Percentiles rank a stretch among this genome's conserved stretches.
Evolutionary conservation across 2,888 invertebrate genomes (phyloP).

Genomic region (Polydrusus tereticollis): DNA sequence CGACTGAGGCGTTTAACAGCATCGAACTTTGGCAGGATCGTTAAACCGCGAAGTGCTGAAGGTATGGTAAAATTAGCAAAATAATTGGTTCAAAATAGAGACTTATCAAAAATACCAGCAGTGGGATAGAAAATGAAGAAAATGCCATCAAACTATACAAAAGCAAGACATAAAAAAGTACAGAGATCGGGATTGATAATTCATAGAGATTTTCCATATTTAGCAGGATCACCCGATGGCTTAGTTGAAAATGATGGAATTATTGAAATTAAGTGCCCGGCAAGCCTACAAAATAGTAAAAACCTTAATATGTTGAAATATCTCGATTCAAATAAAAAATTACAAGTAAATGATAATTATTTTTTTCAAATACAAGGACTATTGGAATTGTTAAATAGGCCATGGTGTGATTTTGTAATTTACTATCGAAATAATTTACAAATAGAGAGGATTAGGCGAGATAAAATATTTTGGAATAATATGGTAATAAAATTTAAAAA

Average conservation of each 20-base stretch:
- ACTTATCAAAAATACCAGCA: background rate
- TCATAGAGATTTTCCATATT: background rate
- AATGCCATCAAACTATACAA: background rate
- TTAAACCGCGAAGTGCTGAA: background rate
- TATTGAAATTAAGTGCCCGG: conserved; percentile 5
- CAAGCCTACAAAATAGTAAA: background rate
- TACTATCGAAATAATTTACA: background rate
- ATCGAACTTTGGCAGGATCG: conserved; percentile 3
- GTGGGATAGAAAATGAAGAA: conserved; percentile 14
- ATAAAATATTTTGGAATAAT: background rate
- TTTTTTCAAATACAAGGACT: conserved; percentile 5
- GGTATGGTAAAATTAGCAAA: background rate
- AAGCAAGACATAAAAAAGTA: background rate
- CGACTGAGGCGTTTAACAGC: background rate
- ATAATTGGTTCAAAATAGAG: background rate
- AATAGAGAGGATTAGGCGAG: background rate
- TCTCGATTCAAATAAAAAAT: background rate
- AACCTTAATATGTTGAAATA: too few species aligned
- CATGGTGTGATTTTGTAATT: conserved; percentile 13
- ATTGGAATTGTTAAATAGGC: background rate
- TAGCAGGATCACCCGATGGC: conserved; percentile 11
- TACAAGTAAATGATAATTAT: conserved; percentile 1
- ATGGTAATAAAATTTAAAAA: background rate
- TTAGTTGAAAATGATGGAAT: conserved; percentile 2
- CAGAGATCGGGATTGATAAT: conserved; percentile 1